Conservation (phyloP, 1,140 invertebrate genomes). For the Rhyzopertha dominica region DNA sequence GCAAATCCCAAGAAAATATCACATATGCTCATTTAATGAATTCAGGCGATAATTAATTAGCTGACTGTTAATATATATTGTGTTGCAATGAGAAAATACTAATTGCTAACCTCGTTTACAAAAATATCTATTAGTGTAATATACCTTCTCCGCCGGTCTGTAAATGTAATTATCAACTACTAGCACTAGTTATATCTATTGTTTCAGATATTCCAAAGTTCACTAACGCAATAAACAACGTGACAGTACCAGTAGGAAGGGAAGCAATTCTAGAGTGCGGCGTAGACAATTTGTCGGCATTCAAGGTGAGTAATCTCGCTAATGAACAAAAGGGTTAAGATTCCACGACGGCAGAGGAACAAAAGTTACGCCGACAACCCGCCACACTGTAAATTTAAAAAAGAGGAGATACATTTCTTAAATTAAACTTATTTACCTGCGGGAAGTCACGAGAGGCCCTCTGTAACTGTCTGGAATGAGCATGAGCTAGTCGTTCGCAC, state of each 20-base stretch:
- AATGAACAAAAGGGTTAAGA: too few relatives aligned
- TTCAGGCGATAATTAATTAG: too few relatives aligned
- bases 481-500: too few relatives aligned
- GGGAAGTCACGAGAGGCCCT: too few relatives aligned
- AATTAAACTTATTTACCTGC: slow-evolving; percentile 39
- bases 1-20: too few relatives aligned
- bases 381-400: slow-evolving; percentile 34
- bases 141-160: neutral
- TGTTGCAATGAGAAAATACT: neutral
- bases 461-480: too few relatives aligned
- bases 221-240: slow-evolving; percentile 55
- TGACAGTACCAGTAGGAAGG: slow-evolving; percentile 56
- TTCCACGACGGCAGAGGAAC: slow-evolving; percentile 16
- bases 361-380: slow-evolving; percentile 16
- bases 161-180: too few relatives aligned
- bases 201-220: slow-evolving; percentile 63
- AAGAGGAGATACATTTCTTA: slow-evolving; percentile 28
- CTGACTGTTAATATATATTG: neutral
- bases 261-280: slow-evolving; percentile 57
- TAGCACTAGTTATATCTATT: too few relatives aligned
- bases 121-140: neutral
- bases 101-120: neutral
- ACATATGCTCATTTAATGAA: too few relatives aligned
- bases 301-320: slow-evolving; percentile 51
- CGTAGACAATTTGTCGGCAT: slow-evolving; percentile 56